A percentile compares a stretch with the other conserved stretches of the same genome.
Evolutionary conservation across 2,797 vertebrate genomes (phyloP).

Genomic region (Buphagus erythrorhynchus): DNA sequence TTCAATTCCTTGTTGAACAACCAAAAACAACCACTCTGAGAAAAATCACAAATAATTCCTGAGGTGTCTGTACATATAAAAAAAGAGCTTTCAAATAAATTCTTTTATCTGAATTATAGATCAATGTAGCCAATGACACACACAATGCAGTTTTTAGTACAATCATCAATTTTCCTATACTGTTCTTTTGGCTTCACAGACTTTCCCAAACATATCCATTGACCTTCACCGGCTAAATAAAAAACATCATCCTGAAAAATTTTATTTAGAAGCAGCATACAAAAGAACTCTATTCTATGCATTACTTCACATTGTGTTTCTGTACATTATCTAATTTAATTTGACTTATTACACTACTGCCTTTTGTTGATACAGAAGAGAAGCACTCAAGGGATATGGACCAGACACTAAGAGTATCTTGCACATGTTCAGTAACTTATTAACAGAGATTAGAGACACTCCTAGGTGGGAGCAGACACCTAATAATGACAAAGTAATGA

Average conservation of each 20-base stretch:
- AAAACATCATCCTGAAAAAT: background rate
- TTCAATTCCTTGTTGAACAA: background rate
- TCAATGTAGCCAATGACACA: background rate
- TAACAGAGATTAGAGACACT: background rate
- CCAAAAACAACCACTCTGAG: background rate
- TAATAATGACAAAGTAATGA: background rate
- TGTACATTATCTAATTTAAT: background rate
- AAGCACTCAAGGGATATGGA: background rate
- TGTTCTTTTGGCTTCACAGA: background rate
- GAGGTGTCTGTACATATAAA: background rate
- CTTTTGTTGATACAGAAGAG: background rate
- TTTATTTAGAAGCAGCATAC: background rate
- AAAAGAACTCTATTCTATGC: background rate
- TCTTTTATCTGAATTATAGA: background rate
- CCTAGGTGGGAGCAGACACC: background rate
- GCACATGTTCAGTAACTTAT: background rate
- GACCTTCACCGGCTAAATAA: constrained; percentile 10
- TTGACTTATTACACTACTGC: background rate
- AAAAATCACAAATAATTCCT: background rate
- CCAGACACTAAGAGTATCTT: background rate
- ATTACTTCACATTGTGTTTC: background rate
- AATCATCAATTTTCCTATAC: background rate
- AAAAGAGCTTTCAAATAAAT: background rate
- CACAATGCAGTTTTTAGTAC: background rate
- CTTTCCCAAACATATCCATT: background rate